phyloP scores from a whole-genome alignment of 1,140 invertebrate species.

The Drosophila mayri region DNA sequence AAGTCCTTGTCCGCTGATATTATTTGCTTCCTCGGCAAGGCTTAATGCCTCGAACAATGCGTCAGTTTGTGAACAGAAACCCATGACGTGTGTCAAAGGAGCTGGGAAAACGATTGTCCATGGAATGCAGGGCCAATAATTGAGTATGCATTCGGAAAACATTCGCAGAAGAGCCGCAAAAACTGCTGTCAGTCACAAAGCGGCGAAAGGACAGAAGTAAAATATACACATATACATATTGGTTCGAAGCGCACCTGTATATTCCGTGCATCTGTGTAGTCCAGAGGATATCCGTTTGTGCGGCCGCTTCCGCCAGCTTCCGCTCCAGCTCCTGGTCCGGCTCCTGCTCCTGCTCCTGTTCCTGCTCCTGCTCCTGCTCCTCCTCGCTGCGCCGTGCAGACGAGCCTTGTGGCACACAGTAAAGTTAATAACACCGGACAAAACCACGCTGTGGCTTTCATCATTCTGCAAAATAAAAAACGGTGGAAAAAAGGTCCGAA shows the following conservation, averaged over 20 bases:
- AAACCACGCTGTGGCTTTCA: constrained; percentile 84
- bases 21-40: background rate
- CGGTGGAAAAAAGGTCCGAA: constrained; percentile 22
- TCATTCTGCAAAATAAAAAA: constrained; percentile 71
- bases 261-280: constrained; percentile 69
- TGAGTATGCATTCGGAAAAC: constrained; percentile 48
- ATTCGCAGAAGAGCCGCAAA: constrained; percentile 37
- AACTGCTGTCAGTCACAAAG: constrained; percentile 56
- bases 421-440: constrained; percentile 80
- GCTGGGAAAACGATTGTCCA: constrained; percentile 6
- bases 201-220: constrained; percentile 2
- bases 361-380: constrained; percentile 29
- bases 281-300: constrained; percentile 77
- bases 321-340: constrained; percentile 7
- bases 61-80: constrained; percentile 12
- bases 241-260: constrained; percentile 70
- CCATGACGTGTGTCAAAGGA: constrained; percentile 13
- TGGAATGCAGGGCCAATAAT: constrained; percentile 42
- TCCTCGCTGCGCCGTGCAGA: constrained; percentile 78
- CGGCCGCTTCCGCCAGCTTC: constrained; percentile 43
- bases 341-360: background rate
- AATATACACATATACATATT: background rate
- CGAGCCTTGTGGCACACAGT: constrained; percentile 77
- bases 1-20: background rate
- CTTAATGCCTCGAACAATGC: background rate